Conservation (phyloP, 2,888 invertebrate genomes). For the Caradrina clavipalpis region DNA sequence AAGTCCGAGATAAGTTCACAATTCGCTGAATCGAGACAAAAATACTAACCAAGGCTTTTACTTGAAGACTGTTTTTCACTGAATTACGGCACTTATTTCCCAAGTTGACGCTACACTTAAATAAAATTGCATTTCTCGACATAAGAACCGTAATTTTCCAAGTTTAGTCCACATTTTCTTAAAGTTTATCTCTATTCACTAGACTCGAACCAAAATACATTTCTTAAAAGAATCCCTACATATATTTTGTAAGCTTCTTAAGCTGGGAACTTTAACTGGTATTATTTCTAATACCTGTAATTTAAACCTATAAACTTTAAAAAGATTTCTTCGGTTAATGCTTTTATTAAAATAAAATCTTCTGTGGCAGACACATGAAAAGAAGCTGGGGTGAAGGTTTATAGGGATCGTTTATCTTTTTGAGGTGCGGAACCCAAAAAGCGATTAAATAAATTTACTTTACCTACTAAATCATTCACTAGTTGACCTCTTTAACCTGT, state of each 20-base stretch:
- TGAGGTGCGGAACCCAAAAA: not conserved
- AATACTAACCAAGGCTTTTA: slow-evolving; percentile 29
- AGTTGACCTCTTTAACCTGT: slow-evolving; percentile 32
- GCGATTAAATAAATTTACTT: slow-evolving; percentile 16
- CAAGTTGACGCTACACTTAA: slow-evolving; percentile 13
- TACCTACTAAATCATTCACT: slow-evolving; percentile 16
- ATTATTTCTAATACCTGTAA: not conserved
- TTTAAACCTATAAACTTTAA: not conserved
- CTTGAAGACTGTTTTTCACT: slow-evolving; percentile 26
- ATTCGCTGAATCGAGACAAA: slow-evolving; percentile 47
- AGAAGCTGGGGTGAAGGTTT: not conserved
- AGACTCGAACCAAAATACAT: not conserved
- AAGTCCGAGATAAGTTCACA: slow-evolving; percentile 45
- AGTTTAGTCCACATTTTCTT: not conserved
- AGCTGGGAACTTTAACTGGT: not conserved
- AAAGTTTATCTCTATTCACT: slow-evolving; percentile 8
- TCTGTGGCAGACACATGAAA: not conserved
- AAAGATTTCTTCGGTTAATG: not conserved
- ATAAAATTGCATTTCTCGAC: slow-evolving; percentile 24
- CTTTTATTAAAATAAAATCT: slow-evolving; percentile 1
- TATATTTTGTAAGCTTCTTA: slow-evolving; percentile 6
- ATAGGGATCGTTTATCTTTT: not conserved
- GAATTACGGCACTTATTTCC: slow-evolving; percentile 24
- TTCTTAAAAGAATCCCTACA: slow-evolving; percentile 1
- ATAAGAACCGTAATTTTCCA: not conserved